Percentiles rank a stretch among this genome's conserved stretches.
Evolutionary conservation across 1,140 invertebrate genomes (phyloP).

Genomic region (Reticulitermes speratus): DNA sequence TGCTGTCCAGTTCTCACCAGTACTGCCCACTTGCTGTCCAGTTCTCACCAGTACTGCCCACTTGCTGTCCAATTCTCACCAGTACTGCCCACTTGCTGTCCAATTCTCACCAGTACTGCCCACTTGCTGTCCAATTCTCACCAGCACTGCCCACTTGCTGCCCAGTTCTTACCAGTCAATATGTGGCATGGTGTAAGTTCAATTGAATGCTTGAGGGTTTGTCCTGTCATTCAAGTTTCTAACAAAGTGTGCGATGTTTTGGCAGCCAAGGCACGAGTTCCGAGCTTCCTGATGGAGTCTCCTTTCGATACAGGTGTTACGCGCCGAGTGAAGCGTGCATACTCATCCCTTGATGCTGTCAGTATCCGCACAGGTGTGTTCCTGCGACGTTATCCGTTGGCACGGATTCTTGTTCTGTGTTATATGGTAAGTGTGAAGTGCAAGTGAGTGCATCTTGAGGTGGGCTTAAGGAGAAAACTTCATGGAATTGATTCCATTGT

Average conservation of each 20-base stretch:
- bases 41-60: too few species aligned
- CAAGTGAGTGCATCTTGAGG: not conserved
- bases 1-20: too few species aligned
- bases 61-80: too few species aligned
- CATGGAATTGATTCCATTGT: not conserved
- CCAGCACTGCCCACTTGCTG: too few species aligned
- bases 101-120: too few species aligned
- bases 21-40: too few species aligned
- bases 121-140: too few species aligned
- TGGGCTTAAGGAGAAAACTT: not conserved
- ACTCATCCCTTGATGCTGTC: slow-evolving; percentile 72
- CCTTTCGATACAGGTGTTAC: slow-evolving; percentile 77
- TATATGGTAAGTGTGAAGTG: slow-evolving; percentile 63
- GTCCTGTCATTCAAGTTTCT: not conserved
- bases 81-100: too few species aligned
- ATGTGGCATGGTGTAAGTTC: too few species aligned
- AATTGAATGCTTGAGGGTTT: not conserved
- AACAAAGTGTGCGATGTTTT: slow-evolving; percentile 39
- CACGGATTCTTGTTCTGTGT: slow-evolving; percentile 72
- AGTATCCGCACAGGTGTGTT: slow-evolving; percentile 77
- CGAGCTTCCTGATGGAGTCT: slow-evolving; percentile 69
- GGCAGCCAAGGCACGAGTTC: slow-evolving; percentile 62
- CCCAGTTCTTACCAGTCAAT: too few species aligned
- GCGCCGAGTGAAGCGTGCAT: slow-evolving; percentile 75
- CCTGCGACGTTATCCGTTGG: slow-evolving; percentile 75